Conservation (phyloP, 2,797 vertebrate species). For the Phoeniculus purpureus region DNA sequence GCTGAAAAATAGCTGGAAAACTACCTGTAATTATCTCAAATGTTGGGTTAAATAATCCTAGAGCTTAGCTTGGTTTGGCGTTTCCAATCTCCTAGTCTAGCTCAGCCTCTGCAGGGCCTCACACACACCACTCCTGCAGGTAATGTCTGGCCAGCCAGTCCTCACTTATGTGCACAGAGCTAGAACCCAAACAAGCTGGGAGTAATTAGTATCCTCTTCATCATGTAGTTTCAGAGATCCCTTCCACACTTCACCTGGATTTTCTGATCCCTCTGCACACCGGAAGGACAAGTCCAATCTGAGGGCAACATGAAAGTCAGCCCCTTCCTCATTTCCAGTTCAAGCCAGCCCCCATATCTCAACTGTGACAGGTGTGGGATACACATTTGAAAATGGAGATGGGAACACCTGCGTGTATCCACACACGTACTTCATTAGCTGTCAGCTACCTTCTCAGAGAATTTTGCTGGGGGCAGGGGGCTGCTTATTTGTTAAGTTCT, state of each 20-base stretch:
- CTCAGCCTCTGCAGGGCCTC: background rate
- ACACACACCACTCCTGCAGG: accelerated
- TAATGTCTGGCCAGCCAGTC: background rate
- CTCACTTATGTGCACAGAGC: background rate
- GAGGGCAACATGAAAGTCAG: background rate
- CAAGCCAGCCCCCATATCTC: background rate
- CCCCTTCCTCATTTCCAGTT: background rate
- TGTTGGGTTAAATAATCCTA: background rate
- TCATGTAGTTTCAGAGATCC: background rate
- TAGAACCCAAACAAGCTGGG: accelerated
- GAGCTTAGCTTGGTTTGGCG: background rate
- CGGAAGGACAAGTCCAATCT: background rate
- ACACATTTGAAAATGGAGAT: background rate
- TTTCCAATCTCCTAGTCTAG: background rate
- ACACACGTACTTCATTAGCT: background rate
- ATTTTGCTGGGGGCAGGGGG: background rate
- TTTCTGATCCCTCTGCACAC: background rate
- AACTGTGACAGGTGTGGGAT: background rate
- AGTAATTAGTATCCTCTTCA: background rate
- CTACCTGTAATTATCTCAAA: background rate
- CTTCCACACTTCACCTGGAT: background rate
- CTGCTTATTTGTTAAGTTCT: background rate
- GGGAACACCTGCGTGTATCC: background rate
- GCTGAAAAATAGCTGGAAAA: background rate
- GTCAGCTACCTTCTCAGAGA: background rate